A percentile compares a stretch with the other conserved stretches of the same genome.
Evolutionary conservation across 2,888 invertebrate species (phyloP).

Genomic region (Cepaea hortensis): DNA sequence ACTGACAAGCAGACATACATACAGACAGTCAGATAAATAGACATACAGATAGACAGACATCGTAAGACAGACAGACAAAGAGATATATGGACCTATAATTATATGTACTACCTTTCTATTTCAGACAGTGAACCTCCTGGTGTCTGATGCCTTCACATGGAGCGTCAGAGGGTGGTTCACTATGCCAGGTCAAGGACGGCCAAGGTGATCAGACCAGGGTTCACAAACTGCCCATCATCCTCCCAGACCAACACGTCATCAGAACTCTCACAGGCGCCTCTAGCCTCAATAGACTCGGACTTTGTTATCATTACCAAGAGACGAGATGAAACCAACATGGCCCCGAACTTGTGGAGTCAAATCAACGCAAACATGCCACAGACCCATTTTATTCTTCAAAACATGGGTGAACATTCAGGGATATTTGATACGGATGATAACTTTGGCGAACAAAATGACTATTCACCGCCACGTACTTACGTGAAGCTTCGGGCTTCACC

Average conservation of each 20-base stretch:
- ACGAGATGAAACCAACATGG: conserved; percentile 17
- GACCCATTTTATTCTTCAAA: too few relatives aligned
- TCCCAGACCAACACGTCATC: neutral
- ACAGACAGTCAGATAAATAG: too few relatives aligned
- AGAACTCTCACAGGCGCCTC: neutral
- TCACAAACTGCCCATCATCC: conserved; percentile 30
- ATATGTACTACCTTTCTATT: neutral
- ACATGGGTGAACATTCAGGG: neutral
- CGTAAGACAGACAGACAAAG: too few relatives aligned
- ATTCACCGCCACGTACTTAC: conserved; percentile 6
- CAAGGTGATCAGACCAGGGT: neutral
- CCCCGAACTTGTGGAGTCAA: neutral
- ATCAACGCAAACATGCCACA: too few relatives aligned
- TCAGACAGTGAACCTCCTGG: neutral
- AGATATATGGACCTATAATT: too few relatives aligned
- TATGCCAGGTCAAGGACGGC: conserved; percentile 24
- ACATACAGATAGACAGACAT: too few relatives aligned
- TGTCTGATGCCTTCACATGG: conserved; percentile 5
- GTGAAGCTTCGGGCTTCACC: neutral
- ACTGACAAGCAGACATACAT: too few relatives aligned
- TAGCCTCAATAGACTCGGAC: conserved; percentile 37
- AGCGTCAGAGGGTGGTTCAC: conserved; percentile 35
- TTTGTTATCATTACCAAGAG: neutral
- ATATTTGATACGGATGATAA: neutral
- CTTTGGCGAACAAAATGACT: neutral